A percentile compares a stretch with the other conserved stretches of the same genome.
Conservation (phyloP, 2,888 invertebrate genomes). For the Disparrhopalites patrizii region DNA sequence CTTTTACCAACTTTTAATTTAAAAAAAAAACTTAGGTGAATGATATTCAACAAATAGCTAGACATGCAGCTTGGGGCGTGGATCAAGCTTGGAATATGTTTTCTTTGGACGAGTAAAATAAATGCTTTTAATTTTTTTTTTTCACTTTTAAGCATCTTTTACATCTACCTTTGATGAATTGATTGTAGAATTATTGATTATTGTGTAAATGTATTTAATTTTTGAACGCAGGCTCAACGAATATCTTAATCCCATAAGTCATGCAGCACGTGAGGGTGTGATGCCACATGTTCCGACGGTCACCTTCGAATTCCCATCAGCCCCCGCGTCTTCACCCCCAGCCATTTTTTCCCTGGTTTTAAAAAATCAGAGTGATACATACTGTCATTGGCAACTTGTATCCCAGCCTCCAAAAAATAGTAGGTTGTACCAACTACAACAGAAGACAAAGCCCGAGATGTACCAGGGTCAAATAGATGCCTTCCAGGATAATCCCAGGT, state of each 20-base stretch:
- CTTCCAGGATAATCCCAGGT: conserved; percentile 8
- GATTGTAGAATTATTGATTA: too few species aligned
- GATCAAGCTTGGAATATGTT: conserved; percentile 43
- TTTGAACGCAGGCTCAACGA: conserved; percentile 34
- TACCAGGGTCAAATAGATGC: conserved; percentile 26
- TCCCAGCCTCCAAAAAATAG: conserved; percentile 33
- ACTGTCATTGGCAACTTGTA: conserved; percentile 34
- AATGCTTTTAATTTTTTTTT: neutral
- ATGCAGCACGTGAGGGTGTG: conserved; percentile 29
- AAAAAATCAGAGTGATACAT: conserved; percentile 28
- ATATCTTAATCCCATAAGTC: conserved; percentile 28
- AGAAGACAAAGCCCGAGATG: neutral
- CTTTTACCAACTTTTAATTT: neutral
- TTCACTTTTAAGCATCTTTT: neutral
- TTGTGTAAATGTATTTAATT: neutral
- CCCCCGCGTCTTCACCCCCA: conserved; percentile 33
- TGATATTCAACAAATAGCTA: conserved; percentile 37
- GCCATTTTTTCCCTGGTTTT: conserved; percentile 35
- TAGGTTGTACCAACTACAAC: conserved; percentile 15
- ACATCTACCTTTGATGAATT: too few species aligned
- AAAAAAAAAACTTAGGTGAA: conserved; percentile 32
- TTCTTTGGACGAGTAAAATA: conserved; percentile 28
- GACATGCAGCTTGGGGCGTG: conserved; percentile 34
- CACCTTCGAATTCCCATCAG: conserved; percentile 39
- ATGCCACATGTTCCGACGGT: conserved; percentile 35